These are phyloP conservation scores for Geotrupes spiniger DNA, from an alignment of 2,888 invertebrate genomes.

Conservation along the genomic window DNA sequence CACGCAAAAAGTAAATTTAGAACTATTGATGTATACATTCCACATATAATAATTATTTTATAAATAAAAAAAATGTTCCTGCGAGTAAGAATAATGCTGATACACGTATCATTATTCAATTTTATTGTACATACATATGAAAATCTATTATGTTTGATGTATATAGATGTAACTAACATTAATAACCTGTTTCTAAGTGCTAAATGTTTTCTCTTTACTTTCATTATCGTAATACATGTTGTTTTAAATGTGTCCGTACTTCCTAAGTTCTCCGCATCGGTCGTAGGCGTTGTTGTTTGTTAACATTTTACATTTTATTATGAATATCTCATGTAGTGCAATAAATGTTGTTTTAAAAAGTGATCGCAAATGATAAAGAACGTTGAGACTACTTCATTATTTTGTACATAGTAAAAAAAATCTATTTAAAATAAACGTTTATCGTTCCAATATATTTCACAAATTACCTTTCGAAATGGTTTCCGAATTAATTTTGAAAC, in stretches of 20 bases:
- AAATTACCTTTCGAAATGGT: neutral
- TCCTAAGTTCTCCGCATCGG: neutral
- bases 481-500: neutral
- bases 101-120: constrained; percentile 21
- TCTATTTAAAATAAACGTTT: constrained; percentile 3
- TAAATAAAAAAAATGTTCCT: constrained; percentile 44
- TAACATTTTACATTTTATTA: constrained; percentile 22
- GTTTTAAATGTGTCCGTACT: constrained; percentile 11
- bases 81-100: constrained; percentile 40
- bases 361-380: neutral
- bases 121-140: constrained; percentile 18
- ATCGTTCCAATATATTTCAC: neutral
- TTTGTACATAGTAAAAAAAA: constrained; percentile 2
- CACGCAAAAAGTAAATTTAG: constrained; percentile 15
- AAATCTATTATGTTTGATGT: constrained; percentile 19
- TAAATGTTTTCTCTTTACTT: constrained; percentile 17
- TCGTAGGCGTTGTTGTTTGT: constrained; percentile 17
- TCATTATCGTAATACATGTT: constrained; percentile 17
- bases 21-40: constrained; percentile 36
- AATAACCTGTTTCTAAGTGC: constrained; percentile 20
- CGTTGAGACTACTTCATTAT: neutral
- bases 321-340: constrained; percentile 18
- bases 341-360: constrained; percentile 19
- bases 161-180: constrained; percentile 29
- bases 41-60: constrained; percentile 41